phyloP scores from a whole-genome alignment of 2,113 vertebrate species.

The Reinhardtius hippoglossoides region DNA sequence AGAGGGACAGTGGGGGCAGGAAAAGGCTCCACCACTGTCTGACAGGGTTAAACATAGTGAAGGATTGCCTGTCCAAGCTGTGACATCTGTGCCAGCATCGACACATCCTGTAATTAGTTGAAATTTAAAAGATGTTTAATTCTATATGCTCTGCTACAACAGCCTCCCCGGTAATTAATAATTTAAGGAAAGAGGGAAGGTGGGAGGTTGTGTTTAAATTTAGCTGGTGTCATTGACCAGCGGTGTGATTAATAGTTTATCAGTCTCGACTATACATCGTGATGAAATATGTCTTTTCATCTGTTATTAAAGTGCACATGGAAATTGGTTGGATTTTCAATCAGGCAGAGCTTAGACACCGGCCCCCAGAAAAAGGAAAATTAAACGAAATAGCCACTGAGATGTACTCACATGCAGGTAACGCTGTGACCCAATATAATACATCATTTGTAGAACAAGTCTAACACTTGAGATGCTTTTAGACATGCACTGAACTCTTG shows the following conservation, averaged over 20 bases:
- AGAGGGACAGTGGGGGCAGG: slow-evolving; percentile 28
- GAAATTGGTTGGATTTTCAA: slow-evolving; percentile 71
- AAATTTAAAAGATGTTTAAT: slow-evolving; percentile 64
- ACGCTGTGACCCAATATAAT: slow-evolving; percentile 32
- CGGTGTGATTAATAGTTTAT: slow-evolving; percentile 77
- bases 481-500: too few species aligned
- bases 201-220: slow-evolving; percentile 74
- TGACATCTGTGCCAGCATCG: slow-evolving; percentile 80
- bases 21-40: slow-evolving; percentile 26
- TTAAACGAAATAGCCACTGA: slow-evolving; percentile 50
- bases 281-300: slow-evolving; percentile 72
- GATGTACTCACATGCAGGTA: slow-evolving; percentile 36
- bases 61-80: slow-evolving; percentile 55
- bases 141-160: slow-evolving; percentile 68
- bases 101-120: slow-evolving; percentile 62
- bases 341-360: slow-evolving; percentile 37
- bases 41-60: slow-evolving; percentile 72
- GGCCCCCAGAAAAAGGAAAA: slow-evolving; percentile 12
- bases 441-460: slow-evolving; percentile 33
- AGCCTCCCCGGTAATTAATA: slow-evolving; percentile 64
- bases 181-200: slow-evolving; percentile 63
- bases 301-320: slow-evolving; percentile 62
- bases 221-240: slow-evolving; percentile 76
- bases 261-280: slow-evolving; percentile 65
- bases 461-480: background rate